Conservation (phyloP, 2,888 invertebrate genomes). For the Globia sparganii region DNA sequence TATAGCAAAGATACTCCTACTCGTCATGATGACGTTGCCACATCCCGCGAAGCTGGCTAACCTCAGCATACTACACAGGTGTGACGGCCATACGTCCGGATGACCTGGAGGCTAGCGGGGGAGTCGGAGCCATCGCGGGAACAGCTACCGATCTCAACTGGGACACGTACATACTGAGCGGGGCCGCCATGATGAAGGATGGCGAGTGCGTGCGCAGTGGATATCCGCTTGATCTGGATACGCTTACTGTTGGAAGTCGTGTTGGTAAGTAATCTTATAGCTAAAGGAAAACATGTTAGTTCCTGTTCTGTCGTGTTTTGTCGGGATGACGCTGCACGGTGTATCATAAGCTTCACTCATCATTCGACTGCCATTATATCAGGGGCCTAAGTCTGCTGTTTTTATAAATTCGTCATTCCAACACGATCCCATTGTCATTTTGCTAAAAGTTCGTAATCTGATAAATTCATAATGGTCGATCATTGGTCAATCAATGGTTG, state of each 20-base stretch:
- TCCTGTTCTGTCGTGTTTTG: neutral
- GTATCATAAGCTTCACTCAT: neutral
- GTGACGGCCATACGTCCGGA: conserved; percentile 97
- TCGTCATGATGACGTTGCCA: neutral
- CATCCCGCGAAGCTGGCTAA: neutral
- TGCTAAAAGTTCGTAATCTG: too few species aligned
- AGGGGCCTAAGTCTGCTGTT: too few species aligned
- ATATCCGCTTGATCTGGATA: conserved; percentile 96
- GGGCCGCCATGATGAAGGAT: conserved; percentile 97
- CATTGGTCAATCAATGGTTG: too few species aligned
- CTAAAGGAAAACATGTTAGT: neutral
- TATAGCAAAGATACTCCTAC: too few species aligned
- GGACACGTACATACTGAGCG: conserved; percentile 98
- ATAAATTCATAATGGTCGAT: too few species aligned
- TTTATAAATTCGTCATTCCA: too few species aligned
- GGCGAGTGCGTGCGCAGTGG: conserved; percentile 96
- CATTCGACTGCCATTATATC: neutral
- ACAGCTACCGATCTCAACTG: conserved; percentile 97
- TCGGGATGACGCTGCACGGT: neutral
- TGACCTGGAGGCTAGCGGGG: conserved; percentile 92
- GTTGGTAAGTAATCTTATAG: conserved; percentile 89
- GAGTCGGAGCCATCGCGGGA: conserved; percentile 89
- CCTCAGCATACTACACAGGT: conserved; percentile 85
- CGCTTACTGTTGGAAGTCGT: conserved; percentile 93
- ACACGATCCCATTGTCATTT: too few species aligned